Evolutionary conservation across 2,113 vertebrate genomes (phyloP).

Genomic region (Amazona guildingii): DNA sequence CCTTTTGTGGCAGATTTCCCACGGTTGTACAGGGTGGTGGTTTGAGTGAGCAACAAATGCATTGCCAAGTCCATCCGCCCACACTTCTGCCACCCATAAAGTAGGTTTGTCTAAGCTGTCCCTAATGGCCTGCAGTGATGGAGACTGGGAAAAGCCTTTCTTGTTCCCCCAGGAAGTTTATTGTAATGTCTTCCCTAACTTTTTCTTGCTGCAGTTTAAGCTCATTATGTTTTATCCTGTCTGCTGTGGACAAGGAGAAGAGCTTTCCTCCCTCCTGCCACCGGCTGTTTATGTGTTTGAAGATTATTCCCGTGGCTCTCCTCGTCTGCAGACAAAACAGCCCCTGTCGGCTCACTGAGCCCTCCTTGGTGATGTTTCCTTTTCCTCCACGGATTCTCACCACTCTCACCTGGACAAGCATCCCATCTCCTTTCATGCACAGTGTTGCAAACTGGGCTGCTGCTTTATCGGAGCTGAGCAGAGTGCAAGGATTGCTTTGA

Average conservation of each 20-base stretch:
- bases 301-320: background rate
- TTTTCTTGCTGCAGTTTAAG: background rate
- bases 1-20: background rate
- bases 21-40: fast-evolving
- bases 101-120: background rate
- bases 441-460: background rate
- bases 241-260: background rate
- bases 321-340: background rate
- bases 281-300: background rate
- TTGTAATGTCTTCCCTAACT: background rate
- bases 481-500: background rate
- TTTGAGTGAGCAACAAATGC: background rate
- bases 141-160: background rate
- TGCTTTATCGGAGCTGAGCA: background rate
- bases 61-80: fast-evolving
- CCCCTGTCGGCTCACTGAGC: background rate
- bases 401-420: background rate
- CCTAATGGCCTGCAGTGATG: background rate
- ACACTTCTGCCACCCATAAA: background rate
- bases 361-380: background rate
- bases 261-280: background rate
- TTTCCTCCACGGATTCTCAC: background rate
- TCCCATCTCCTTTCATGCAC: background rate
- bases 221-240: background rate
- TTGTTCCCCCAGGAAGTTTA: background rate